phyloP scores from a whole-genome alignment of 2,797 vertebrate species.

The Eospalax fontanierii region DNA sequence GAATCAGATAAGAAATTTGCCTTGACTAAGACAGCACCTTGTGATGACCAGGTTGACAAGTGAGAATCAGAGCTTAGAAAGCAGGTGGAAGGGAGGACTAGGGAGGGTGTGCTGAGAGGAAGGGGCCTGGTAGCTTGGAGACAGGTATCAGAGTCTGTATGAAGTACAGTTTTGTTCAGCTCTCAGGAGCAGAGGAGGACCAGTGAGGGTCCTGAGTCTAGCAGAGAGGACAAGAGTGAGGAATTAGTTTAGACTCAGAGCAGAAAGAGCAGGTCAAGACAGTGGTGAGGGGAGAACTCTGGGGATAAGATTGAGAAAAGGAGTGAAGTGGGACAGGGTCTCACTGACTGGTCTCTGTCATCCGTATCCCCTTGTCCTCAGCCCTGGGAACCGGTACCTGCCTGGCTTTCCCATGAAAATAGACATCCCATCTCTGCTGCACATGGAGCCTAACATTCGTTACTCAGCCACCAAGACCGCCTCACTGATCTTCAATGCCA shows the following conservation, averaged over 20 bases:
- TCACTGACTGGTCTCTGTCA: not conserved
- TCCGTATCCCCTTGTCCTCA: not conserved
- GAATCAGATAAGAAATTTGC: slow-evolving; percentile 81
- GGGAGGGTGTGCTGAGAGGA: not conserved
- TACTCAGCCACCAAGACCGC: slow-evolving; percentile 82
- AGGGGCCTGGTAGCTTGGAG: not conserved
- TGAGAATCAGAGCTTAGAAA: slow-evolving; percentile 41
- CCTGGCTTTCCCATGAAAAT: slow-evolving; percentile 83
- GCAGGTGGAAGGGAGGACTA: not conserved
- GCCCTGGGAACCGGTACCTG: slow-evolving; percentile 76
- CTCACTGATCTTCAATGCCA: slow-evolving; percentile 80
- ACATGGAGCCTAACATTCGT: slow-evolving; percentile 84
- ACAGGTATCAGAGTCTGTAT: not conserved
- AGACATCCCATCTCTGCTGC: slow-evolving; percentile 80
- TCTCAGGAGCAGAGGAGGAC: not conserved
- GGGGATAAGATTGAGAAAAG: not conserved
- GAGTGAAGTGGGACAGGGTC: not conserved
- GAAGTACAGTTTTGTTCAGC: not conserved
- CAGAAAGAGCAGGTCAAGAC: not conserved
- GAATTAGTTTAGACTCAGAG: not conserved
- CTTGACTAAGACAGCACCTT: slow-evolving; percentile 77
- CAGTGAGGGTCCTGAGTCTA: not conserved
- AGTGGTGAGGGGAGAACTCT: not conserved
- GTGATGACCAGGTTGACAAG: slow-evolving; percentile 69
- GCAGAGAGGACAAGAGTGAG: not conserved